phyloP scores from a whole-genome alignment of 2,888 invertebrate species.

The Cosmia pyralina region DNA sequence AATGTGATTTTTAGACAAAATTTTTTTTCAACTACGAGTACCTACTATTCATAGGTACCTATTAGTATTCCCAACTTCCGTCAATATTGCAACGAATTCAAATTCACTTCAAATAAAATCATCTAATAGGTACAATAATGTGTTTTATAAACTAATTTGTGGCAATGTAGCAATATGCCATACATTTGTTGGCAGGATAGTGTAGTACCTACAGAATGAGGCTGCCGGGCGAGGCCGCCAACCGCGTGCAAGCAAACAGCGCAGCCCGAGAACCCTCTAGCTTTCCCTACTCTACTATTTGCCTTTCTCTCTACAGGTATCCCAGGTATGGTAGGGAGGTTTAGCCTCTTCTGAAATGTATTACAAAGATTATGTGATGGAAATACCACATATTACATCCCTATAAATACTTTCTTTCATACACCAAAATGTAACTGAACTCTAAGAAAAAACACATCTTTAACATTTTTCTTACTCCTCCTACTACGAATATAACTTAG shows the following conservation, averaged over 20 bases:
- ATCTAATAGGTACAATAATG: conserved; percentile 13
- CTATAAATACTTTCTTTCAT: conserved; percentile 3
- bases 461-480: conserved; percentile 17
- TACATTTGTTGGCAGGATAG: conserved; percentile 46
- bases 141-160: conserved; percentile 46
- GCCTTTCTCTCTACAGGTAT: conserved; percentile 74
- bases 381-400: conserved; percentile 3
- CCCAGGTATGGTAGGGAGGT: too few species aligned
- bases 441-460: not conserved
- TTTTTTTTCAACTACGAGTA: too few species aligned
- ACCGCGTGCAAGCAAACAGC: conserved; percentile 71
- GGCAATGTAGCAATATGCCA: conserved; percentile 34
- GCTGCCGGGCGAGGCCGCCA: conserved; percentile 56
- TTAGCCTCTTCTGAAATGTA: conserved; percentile 62
- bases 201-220: too few species aligned
- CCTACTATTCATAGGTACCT: too few species aligned
- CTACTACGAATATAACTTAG: conserved; percentile 28
- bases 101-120: conserved; percentile 8
- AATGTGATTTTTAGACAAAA: not conserved
- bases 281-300: conserved; percentile 76
- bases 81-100: not conserved
- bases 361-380: conserved; percentile 40
- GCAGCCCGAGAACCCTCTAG: conserved; percentile 72
- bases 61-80: not conserved
- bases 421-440: not conserved